These are phyloP conservation scores for Aurelia aurita DNA, from an alignment of 30 jellyfish, hydroid and myxozoan genomes.

Conservation along the genomic window DNA sequence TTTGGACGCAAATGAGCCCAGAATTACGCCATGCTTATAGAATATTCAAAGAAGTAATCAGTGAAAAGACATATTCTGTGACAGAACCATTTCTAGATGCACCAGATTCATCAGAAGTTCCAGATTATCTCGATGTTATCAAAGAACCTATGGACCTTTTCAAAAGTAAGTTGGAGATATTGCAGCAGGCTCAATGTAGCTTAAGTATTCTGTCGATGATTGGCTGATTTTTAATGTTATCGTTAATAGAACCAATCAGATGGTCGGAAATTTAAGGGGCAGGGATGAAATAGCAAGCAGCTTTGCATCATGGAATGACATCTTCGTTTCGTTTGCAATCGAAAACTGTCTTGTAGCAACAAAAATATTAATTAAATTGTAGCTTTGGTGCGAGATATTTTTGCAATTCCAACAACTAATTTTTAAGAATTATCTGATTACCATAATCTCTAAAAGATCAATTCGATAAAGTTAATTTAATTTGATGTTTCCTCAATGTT, in stretches of 20 bases:
- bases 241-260: conserved; percentile 18
- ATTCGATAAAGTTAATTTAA: too few species aligned
- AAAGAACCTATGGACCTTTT: conserved; percentile 75
- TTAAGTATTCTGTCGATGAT: not conserved
- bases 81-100: conserved; percentile 71
- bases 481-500: too few species aligned
- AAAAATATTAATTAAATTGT: too few species aligned
- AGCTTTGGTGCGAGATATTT: too few species aligned
- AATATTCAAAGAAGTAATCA: conserved; percentile 75
- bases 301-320: not conserved
- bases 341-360: too few species aligned
- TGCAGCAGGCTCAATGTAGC: conserved; percentile 51
- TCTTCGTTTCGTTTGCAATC: too few species aligned
- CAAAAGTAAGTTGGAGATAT: conserved; percentile 68
- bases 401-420: too few species aligned
- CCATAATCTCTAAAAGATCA: too few species aligned
- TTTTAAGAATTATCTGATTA: too few species aligned
- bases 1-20: conserved; percentile 60
- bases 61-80: conserved; percentile 63
- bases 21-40: conserved; percentile 87
- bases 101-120: conserved; percentile 51
- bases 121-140: conserved; percentile 68
- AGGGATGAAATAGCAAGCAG: conserved; percentile 19
- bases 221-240: not conserved
- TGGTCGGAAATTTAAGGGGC: not conserved